These are phyloP conservation scores for Glaucomys volans DNA, from an alignment of 2,113 vertebrate genomes.

Conservation along the genomic window DNA sequence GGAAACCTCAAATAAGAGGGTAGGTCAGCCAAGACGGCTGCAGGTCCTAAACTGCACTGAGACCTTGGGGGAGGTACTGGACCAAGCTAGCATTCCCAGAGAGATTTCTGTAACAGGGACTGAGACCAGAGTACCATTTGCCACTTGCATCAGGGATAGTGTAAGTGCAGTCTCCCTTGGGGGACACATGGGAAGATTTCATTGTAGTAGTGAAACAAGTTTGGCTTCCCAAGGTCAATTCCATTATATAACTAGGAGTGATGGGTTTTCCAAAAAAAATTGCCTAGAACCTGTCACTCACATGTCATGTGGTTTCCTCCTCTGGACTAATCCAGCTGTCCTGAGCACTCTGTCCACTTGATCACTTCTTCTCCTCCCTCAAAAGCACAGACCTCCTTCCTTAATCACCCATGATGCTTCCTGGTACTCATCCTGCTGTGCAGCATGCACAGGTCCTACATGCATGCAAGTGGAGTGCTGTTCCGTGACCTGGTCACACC, in stretches of 20 bases:
- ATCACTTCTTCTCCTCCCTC: neutral
- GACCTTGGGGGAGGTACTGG: neutral
- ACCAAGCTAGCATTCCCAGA: neutral
- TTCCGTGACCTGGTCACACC: neutral
- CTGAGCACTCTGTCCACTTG: neutral
- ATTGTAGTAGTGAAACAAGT: neutral
- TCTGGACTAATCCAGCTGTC: neutral
- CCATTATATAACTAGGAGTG: neutral
- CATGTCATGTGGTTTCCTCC: neutral
- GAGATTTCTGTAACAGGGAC: neutral
- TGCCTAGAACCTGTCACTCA: neutral
- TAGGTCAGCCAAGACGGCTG: neutral
- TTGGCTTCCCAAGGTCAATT: neutral
- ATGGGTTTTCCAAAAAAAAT: neutral
- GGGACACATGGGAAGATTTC: neutral
- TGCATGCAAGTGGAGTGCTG: accelerated
- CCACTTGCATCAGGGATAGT: neutral
- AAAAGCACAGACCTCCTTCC: neutral
- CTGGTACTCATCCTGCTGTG: accelerated
- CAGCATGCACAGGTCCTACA: neutral
- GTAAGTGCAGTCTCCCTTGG: neutral
- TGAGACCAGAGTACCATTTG: neutral
- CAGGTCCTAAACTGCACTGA: neutral
- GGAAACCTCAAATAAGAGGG: neutral
- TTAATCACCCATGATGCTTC: too few relatives aligned